phyloP scores from a whole-genome alignment of 2,888 invertebrate species.

The Mythimna vitellina region DNA sequence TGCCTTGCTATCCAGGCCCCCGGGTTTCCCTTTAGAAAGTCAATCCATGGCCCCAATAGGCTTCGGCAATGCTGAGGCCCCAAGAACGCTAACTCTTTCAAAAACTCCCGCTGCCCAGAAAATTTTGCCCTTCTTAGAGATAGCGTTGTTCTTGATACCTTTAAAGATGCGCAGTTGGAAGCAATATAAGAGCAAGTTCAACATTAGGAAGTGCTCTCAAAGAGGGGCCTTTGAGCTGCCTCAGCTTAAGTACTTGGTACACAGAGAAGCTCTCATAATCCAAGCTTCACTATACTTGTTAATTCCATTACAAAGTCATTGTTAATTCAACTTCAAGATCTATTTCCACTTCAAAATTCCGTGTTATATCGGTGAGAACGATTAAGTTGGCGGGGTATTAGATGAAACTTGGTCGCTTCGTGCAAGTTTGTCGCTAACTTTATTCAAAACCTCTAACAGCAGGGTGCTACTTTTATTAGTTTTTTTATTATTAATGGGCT shows the following conservation, averaged over 20 bases:
- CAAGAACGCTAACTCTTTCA: no score
- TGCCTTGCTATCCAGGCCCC: no score
- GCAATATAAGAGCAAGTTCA: background rate
- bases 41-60: no score
- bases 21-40: no score
- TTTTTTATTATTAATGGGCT: no score
- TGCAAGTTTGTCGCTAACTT: slow-evolving; percentile 45
- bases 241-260: background rate
- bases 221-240: background rate
- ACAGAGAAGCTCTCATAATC: background rate
- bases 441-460: slow-evolving; percentile 8
- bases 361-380: slow-evolving; percentile 11
- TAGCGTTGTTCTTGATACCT: background rate
- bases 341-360: slow-evolving; percentile 25
- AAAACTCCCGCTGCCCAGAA: no score
- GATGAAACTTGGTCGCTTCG: slow-evolving; percentile 35
- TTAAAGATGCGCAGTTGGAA: background rate
- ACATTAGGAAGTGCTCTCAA: background rate
- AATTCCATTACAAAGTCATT: slow-evolving; percentile 17
- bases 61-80: no score
- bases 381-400: slow-evolving; percentile 51
- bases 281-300: no score
- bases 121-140: background rate
- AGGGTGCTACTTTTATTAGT: no score
- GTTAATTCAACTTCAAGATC: slow-evolving; percentile 21